Conservation (phyloP, 2,797 vertebrate species). For the Geotrypetes seraphini region DNA sequence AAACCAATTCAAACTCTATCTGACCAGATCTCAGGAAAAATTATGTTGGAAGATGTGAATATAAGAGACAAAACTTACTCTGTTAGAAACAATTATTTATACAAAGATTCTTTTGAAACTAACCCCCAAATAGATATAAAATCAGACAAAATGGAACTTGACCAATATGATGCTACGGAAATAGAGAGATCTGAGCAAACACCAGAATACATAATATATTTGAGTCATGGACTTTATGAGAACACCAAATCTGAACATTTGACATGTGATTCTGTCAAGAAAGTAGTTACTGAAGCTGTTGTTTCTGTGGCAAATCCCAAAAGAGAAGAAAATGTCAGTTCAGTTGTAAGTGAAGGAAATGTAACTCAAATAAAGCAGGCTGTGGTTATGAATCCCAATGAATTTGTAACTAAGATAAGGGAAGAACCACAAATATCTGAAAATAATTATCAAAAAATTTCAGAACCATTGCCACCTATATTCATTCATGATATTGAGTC, state of each 20-base stretch:
- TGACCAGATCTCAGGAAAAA: conserved; percentile 6
- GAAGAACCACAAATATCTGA: not conserved
- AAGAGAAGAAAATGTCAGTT: not conserved
- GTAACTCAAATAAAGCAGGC: conserved; percentile 5
- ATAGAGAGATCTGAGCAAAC: conserved; percentile 31
- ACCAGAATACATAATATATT: not conserved
- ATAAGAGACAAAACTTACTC: not conserved
- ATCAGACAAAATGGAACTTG: conserved; percentile 51
- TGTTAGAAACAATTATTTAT: not conserved
- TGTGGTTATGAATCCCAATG: not conserved
- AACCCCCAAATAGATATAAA: conserved; percentile 44
- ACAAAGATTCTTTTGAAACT: conserved; percentile 11
- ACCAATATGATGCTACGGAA: conserved; percentile 51
- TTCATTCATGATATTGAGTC: conserved; percentile 66
- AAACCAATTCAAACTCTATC: conserved; percentile 4
- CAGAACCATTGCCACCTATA: conserved; percentile 49
- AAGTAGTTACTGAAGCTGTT: conserved; percentile 8
- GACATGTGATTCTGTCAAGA: not conserved
- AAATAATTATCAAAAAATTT: conserved; percentile 8
- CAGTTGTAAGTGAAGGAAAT: not conserved
- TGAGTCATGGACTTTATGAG: conserved; percentile 2
- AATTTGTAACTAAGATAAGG: conserved; percentile 7
- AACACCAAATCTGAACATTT: not conserved
- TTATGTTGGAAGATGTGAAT: not conserved
- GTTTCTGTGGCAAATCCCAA: conserved; percentile 1